A percentile compares a stretch with the other conserved stretches of the same genome.
Conservation (phyloP, 1,140 invertebrate species). For the Sarcophaga peregrina region DNA sequence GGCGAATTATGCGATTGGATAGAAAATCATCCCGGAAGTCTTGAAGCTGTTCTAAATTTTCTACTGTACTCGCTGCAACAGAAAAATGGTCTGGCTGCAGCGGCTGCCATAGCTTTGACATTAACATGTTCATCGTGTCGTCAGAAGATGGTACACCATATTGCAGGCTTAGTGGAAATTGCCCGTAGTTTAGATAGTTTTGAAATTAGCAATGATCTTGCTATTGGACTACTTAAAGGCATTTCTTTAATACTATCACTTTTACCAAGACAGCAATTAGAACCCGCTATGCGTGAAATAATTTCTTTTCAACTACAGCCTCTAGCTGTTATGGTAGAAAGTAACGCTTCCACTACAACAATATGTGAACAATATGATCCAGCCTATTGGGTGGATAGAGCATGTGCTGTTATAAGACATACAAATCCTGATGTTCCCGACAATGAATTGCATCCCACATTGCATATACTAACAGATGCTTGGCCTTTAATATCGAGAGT, state of each 20-base stretch:
- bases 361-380: slow-evolving; percentile 77
- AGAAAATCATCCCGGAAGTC: slow-evolving; percentile 82
- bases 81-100: slow-evolving; percentile 78
- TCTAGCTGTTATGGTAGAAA: slow-evolving; percentile 70
- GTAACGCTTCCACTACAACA: slow-evolving; percentile 52
- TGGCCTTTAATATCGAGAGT: slow-evolving; percentile 89
- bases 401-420: slow-evolving; percentile 89
- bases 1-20: slow-evolving; percentile 97
- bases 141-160: slow-evolving; percentile 83
- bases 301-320: slow-evolving; percentile 82
- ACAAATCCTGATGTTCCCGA: slow-evolving; percentile 73
- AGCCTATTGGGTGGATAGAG: slow-evolving; percentile 91
- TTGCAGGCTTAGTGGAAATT: slow-evolving; percentile 83
- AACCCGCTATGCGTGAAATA: slow-evolving; percentile 80
- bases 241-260: slow-evolving; percentile 74
- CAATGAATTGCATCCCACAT: slow-evolving; percentile 81
- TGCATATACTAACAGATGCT: slow-evolving; percentile 81
- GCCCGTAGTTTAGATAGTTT: slow-evolving; percentile 83
- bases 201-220: slow-evolving; percentile 82
- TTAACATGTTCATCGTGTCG: slow-evolving; percentile 82
- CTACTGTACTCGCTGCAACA: slow-evolving; percentile 79
- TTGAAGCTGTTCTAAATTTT: slow-evolving; percentile 85
- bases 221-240: slow-evolving; percentile 86
- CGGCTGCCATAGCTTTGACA: slow-evolving; percentile 77
- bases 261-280: slow-evolving; percentile 73